Evolutionary conservation across 2,888 invertebrate species (phyloP).

Genomic region (Euphydryas editha): DNA sequence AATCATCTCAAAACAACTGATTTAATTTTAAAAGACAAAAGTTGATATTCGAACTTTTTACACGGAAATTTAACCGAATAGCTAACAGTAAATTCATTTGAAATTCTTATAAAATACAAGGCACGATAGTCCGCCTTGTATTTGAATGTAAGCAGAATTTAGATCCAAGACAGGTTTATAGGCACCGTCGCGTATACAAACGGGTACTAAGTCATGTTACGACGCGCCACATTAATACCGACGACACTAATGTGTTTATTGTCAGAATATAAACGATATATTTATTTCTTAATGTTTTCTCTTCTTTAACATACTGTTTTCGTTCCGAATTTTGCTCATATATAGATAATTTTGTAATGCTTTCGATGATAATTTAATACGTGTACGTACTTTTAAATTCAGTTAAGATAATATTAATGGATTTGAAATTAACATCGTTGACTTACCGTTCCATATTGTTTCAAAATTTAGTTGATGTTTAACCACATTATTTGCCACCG

Average conservation of each 20-base stretch:
- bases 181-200: conserved; percentile 40
- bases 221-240: conserved; percentile 37
- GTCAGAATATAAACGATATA: conserved; percentile 37
- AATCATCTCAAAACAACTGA: no score
- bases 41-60: neutral
- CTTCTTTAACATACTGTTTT: conserved; percentile 7
- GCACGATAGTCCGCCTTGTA: conserved; percentile 44
- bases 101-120: conserved; percentile 44
- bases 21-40: neutral
- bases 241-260: conserved; percentile 41
- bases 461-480: conserved; percentile 23
- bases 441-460: conserved; percentile 15
- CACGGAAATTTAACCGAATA: conserved; percentile 37
- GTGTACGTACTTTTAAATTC: neutral
- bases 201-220: conserved; percentile 43
- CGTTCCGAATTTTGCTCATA: conserved; percentile 5
- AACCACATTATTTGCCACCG: conserved; percentile 30
- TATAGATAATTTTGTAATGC: neutral
- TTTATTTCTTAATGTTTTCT: conserved; percentile 32
- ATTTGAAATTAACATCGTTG: conserved; percentile 12
- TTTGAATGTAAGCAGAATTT: conserved; percentile 47
- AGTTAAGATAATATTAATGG: neutral
- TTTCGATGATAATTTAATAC: neutral
- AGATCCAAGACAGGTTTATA: conserved; percentile 46
- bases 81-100: conserved; percentile 36